These are phyloP conservation scores for Cotesia typhae DNA, from an alignment of 1,140 invertebrate species.

Conservation along the genomic window DNA sequence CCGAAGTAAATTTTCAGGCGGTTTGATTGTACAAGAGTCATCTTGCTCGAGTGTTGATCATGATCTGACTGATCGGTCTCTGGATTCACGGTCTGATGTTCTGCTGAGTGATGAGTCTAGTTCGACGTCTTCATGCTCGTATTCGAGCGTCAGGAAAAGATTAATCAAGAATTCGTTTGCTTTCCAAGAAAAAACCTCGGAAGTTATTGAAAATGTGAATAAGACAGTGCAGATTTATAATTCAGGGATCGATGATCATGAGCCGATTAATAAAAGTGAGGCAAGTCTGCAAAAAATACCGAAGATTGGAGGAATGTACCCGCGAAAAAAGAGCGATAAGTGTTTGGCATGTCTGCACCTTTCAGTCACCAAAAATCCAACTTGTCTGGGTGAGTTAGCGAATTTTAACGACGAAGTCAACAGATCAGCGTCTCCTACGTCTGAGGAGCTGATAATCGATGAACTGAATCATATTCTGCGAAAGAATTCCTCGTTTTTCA, in stretches of 20 bases:
- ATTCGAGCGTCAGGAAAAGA: conserved; percentile 33
- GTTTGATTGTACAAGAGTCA: conserved; percentile 5
- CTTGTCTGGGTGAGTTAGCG: conserved; percentile 1
- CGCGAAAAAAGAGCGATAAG: conserved; percentile 50
- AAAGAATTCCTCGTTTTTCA: neutral
- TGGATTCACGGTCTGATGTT: neutral
- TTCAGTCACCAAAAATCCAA: conserved; percentile 2
- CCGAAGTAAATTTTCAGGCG: conserved; percentile 5
- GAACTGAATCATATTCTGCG: neutral
- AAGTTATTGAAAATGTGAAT: conserved; percentile 8
- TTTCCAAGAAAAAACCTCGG: conserved; percentile 19
- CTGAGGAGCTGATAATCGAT: neutral
- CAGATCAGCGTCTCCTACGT: neutral
- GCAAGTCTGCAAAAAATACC: conserved; percentile 20
- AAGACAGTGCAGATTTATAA: neutral
- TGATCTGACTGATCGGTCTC: neutral
- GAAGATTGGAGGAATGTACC: conserved; percentile 25
- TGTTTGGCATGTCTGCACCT: conserved; percentile 48
- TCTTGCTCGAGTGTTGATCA: conserved; percentile 33
- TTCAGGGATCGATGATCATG: neutral
- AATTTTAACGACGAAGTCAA: neutral
- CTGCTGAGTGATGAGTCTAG: neutral
- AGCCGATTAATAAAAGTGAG: conserved; percentile 6
- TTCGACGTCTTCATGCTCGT: conserved; percentile 24
- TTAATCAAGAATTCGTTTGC: conserved; percentile 25